Conservation (phyloP, 2,797 vertebrate genomes). For the Myoxocephalus aenaeus region DNA sequence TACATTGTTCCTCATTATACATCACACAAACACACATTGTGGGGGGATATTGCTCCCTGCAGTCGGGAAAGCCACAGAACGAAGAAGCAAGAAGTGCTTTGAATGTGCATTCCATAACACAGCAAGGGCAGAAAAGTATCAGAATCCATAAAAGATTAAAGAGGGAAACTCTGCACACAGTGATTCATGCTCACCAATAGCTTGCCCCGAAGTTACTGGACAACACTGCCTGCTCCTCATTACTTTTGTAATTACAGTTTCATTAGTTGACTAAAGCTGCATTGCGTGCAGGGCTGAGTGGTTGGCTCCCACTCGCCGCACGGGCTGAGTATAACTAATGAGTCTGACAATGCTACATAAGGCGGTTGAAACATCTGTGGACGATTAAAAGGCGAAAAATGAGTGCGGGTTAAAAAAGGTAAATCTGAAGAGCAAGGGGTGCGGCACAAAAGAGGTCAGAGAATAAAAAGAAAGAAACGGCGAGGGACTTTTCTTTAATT, state of each 20-base stretch:
- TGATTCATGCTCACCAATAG: constrained; percentile 66
- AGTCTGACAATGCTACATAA: constrained; percentile 64
- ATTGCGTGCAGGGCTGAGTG: constrained; percentile 68
- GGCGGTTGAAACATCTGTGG: constrained; percentile 57
- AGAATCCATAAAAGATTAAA: constrained; percentile 64
- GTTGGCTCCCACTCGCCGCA: constrained; percentile 54
- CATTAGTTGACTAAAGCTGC: constrained; percentile 74
- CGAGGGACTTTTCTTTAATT: constrained; percentile 46
- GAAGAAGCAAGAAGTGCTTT: constrained; percentile 31
- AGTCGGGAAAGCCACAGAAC: constrained; percentile 52
- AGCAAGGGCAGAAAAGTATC: constrained; percentile 42
- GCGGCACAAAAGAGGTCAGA: constrained; percentile 44
- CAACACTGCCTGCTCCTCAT: constrained; percentile 66
- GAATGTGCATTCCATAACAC: constrained; percentile 23
- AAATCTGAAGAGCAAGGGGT: constrained; percentile 30
- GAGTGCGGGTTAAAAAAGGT: constrained; percentile 39
- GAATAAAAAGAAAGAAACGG: constrained; percentile 21
- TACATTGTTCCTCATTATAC: constrained; percentile 72
- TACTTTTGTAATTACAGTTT: constrained; percentile 79
- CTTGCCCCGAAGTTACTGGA: constrained; percentile 62
- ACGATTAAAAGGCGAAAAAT: constrained; percentile 33
- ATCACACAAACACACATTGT: constrained; percentile 63
- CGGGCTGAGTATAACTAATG: constrained; percentile 72
- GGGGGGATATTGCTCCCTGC: constrained; percentile 62
- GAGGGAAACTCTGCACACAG: constrained; percentile 39